Evolutionary conservation across 2,797 vertebrate genomes (phyloP).

Genomic region (Tiaroga cobitis): DNA sequence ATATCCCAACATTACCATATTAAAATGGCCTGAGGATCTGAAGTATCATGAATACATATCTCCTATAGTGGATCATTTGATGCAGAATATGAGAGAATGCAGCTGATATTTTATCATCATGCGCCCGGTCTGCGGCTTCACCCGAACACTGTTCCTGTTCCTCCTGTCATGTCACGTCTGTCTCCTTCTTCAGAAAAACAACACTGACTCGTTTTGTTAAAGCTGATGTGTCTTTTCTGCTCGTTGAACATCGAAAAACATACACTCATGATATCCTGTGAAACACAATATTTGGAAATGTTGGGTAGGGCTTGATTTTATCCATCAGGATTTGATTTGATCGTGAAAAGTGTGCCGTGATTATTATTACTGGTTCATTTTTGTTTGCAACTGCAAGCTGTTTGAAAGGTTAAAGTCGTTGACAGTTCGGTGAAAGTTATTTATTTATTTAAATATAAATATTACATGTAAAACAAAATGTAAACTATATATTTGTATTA

Average conservation of each 20-base stretch:
- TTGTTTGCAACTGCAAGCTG: neutral
- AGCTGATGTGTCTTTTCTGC: neutral
- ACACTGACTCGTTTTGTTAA: neutral
- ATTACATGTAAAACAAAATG: no score
- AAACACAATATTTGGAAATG: neutral
- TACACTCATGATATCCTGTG: neutral
- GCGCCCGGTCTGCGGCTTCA: conserved; percentile 10
- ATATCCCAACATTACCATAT: neutral
- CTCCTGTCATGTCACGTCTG: conserved; percentile 21
- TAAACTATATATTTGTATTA: neutral
- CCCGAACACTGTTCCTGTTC: neutral
- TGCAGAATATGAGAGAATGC: neutral
- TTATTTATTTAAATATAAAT: neutral
- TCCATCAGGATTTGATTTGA: neutral
- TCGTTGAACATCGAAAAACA: neutral
- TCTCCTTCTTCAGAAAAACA: conserved; percentile 8
- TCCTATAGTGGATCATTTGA: neutral
- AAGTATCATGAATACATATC: neutral
- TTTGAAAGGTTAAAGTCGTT: neutral
- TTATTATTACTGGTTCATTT: neutral
- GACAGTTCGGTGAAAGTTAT: neutral
- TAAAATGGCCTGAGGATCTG: conserved; percentile 11
- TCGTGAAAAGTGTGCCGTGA: neutral
- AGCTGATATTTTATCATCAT: neutral
- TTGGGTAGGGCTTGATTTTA: no score